Evolutionary conservation across 2,888 invertebrate species (phyloP).

Genomic region (Thereva nobilitata): DNA sequence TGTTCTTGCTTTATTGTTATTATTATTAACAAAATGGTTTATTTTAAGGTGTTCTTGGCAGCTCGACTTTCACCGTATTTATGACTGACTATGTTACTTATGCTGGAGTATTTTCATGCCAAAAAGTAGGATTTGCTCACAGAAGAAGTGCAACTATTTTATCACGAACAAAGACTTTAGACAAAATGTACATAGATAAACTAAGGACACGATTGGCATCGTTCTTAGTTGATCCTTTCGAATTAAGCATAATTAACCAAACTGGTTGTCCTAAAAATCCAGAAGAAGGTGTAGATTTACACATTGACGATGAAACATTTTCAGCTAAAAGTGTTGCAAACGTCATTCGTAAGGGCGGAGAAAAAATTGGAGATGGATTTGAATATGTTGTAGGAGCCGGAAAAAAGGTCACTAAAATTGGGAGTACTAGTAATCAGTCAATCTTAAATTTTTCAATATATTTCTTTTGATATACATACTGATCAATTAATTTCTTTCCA

Average conservation of each 20-base stretch:
- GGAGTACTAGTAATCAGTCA: constrained; percentile 20
- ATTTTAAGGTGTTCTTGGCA: constrained; percentile 70
- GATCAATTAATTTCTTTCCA: constrained; percentile 13
- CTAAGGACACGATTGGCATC: constrained; percentile 66
- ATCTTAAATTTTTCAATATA: constrained; percentile 9
- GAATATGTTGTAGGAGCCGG: constrained; percentile 72
- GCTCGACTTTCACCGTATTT: constrained; percentile 73
- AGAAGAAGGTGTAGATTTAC: constrained; percentile 66
- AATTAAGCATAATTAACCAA: constrained; percentile 75
- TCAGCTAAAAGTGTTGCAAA: constrained; percentile 73
- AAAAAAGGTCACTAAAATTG: constrained; percentile 61
- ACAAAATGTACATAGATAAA: constrained; percentile 72
- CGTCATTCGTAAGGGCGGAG: constrained; percentile 72
- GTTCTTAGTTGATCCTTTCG: constrained; percentile 75
- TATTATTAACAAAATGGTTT: background rate
- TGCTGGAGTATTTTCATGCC: constrained; percentile 79
- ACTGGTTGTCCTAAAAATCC: constrained; percentile 67
- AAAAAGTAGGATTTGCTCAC: constrained; percentile 72
- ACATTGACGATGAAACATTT: constrained; percentile 77
- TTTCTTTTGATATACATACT: background rate
- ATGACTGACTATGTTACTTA: constrained; percentile 75
- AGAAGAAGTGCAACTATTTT: constrained; percentile 79
- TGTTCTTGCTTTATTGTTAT: constrained; percentile 10
- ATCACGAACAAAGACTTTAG: constrained; percentile 73
- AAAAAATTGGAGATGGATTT: constrained; percentile 71